These are phyloP conservation scores for Rhincodon typus DNA, from an alignment of 2,797 vertebrate genomes.

Conservation along the genomic window DNA sequence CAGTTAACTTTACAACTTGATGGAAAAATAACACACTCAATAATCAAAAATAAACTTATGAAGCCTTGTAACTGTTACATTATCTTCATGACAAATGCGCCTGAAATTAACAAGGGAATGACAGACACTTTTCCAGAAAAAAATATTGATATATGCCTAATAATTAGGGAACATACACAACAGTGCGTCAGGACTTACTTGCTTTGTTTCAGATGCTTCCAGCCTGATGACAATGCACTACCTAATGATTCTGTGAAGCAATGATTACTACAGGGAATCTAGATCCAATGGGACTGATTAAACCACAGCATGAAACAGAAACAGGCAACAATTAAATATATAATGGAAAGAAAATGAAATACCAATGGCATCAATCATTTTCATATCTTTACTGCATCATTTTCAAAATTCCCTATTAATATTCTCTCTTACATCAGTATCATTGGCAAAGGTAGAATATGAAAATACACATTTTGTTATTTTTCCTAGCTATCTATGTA, in stretches of 20 bases:
- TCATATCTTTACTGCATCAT: conserved; percentile 36
- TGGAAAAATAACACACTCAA: conserved; percentile 44
- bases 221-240: conserved; percentile 40
- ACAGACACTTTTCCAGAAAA: conserved; percentile 46
- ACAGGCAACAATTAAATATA: conserved; percentile 5
- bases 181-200: conserved; percentile 43
- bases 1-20: conserved; percentile 48
- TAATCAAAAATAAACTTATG: conserved; percentile 51
- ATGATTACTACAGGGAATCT: conserved; percentile 39
- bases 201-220: conserved; percentile 41
- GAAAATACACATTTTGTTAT: conserved; percentile 46
- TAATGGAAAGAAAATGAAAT: conserved; percentile 35
- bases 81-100: conserved; percentile 51
- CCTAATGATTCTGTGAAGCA: conserved; percentile 41
- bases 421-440: conserved; percentile 38
- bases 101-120: conserved; percentile 52
- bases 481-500: conserved; percentile 44
- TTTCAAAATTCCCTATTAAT: not conserved
- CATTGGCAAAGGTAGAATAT: conserved; percentile 42
- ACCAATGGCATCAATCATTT: conserved; percentile 46
- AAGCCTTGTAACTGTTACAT: conserved; percentile 48
- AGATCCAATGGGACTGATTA: conserved; percentile 33
- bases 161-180: conserved; percentile 51
- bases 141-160: conserved; percentile 51
- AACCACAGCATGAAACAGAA: not conserved